Conservation (phyloP, 2,888 invertebrate species). For the Plusia festucae region DNA sequence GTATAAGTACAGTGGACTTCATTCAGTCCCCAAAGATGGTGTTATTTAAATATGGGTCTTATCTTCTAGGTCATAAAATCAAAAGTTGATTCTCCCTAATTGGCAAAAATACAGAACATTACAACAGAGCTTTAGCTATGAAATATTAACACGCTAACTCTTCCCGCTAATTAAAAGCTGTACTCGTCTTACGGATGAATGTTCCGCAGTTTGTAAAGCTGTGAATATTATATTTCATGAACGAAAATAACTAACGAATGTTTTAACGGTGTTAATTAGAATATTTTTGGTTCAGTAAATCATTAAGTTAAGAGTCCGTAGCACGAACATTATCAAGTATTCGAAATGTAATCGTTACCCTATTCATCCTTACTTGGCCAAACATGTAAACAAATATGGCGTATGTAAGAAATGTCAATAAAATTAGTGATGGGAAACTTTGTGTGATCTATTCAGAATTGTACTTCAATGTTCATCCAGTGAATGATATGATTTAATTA, state of each 20-base stretch:
- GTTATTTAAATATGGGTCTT: slow-evolving; percentile 7
- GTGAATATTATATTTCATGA: slow-evolving; percentile 14
- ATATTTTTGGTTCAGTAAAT: slow-evolving; percentile 10
- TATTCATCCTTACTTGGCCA: no score
- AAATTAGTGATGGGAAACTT: no score
- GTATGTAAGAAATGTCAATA: no score
- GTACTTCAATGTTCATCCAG: no score
- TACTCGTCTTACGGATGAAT: slow-evolving; percentile 32
- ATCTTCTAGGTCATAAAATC: not conserved
- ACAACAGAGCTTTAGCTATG: slow-evolving; percentile 32
- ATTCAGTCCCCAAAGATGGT: not conserved
- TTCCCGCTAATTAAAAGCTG: slow-evolving; percentile 58
- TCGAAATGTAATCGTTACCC: no score
- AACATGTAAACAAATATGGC: no score
- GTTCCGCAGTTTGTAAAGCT: slow-evolving; percentile 25
- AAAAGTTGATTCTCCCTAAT: not conserved
- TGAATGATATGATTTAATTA: no score
- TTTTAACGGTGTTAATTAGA: slow-evolving; percentile 20
- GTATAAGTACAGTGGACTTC: no score
- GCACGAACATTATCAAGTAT: no score
- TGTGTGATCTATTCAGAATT: no score
- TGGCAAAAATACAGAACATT: slow-evolving; percentile 41
- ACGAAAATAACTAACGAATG: slow-evolving; percentile 21
- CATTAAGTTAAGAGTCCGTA: no score
- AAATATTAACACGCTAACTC: slow-evolving; percentile 55